Conservation (phyloP, 1,140 invertebrate species). For the Drosophila yakuba region DNA sequence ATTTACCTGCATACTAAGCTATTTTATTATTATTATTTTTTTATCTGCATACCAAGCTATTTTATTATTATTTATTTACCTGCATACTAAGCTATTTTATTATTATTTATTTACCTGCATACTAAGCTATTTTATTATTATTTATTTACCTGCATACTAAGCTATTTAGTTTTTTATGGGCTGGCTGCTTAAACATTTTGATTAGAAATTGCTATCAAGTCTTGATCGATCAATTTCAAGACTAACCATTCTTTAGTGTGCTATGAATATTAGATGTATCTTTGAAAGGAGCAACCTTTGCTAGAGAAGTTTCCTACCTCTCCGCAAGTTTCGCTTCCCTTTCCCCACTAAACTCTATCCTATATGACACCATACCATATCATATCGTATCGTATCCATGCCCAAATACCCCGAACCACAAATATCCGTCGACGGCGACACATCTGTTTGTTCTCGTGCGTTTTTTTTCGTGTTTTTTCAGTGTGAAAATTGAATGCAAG, state of each 20-base stretch:
- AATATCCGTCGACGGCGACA: conserved; percentile 56
- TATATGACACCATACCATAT: not conserved
- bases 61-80: too few relatives aligned
- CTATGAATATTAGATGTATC: too few relatives aligned
- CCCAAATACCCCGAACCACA: not conserved
- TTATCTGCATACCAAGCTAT: too few relatives aligned
- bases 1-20: too few relatives aligned
- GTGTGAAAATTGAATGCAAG: conserved; percentile 75
- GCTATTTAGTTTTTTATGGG: not conserved
- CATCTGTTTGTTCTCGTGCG: conserved; percentile 65
- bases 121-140: not conserved
- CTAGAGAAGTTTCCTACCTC: too few relatives aligned
- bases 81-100: too few relatives aligned
- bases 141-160: not conserved
- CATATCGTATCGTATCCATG: too few relatives aligned
- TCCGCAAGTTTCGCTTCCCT: not conserved
- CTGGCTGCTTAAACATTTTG: not conserved
- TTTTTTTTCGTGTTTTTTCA: conserved; percentile 71
- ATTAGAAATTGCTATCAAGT: not conserved
- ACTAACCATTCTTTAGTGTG: too few relatives aligned
- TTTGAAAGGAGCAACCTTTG: too few relatives aligned
- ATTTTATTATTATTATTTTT: too few relatives aligned
- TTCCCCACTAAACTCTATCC: not conserved
- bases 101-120: too few relatives aligned
- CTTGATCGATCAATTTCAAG: too few relatives aligned